phyloP scores from a whole-genome alignment of 1,140 invertebrate genomes.

The Ridgeia piscesae region DNA sequence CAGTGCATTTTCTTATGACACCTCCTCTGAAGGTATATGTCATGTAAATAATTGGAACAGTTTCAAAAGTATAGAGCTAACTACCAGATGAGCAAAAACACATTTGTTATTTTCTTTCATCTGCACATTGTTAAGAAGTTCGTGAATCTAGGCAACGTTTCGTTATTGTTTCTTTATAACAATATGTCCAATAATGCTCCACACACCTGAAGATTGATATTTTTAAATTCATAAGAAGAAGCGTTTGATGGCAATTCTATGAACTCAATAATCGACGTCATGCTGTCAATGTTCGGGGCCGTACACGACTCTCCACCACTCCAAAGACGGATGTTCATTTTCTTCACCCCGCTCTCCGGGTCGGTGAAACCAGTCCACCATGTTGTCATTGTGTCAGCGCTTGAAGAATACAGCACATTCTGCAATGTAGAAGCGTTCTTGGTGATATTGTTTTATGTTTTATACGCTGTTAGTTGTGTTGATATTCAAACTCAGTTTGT shows the following conservation, averaged over 20 bases:
- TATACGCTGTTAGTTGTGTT: no score
- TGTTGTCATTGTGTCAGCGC: background rate
- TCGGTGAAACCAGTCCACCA: slow-evolving; percentile 4
- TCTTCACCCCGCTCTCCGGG: slow-evolving; percentile 12
- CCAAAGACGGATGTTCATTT: background rate
- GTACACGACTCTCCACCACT: background rate
- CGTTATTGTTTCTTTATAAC: background rate
- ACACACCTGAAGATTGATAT: background rate
- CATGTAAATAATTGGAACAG: no score
- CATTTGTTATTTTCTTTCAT: background rate
- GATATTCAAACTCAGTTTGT: no score
- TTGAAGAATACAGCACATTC: background rate
- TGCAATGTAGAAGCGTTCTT: background rate
- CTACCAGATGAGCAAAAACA: no score
- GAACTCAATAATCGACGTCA: background rate
- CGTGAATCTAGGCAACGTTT: background rate
- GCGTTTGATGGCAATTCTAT: background rate
- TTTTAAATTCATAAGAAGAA: background rate
- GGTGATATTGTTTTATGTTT: no score
- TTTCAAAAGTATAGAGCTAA: no score
- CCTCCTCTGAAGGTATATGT: no score
- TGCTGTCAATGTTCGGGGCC: background rate
- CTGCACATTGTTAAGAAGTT: no score
- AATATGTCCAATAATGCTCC: no score
- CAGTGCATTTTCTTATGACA: no score